Percentiles rank a stretch among this genome's conserved stretches.
These are phyloP conservation scores for Himalopsyche tibetana DNA, from an alignment of 2,888 invertebrate genomes.

Conservation along the genomic window DNA sequence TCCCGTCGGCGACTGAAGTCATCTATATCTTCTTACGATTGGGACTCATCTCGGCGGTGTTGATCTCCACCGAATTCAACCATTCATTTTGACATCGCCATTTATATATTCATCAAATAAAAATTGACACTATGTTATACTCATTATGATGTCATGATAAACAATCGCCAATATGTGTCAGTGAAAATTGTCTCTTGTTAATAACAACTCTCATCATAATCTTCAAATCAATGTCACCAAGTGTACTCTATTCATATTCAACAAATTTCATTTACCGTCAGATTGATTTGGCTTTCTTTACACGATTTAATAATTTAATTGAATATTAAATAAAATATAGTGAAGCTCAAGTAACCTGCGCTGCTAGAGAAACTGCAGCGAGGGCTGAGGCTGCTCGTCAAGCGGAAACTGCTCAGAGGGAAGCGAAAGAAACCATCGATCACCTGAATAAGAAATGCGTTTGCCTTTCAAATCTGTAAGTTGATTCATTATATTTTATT, in stretches of 20 bases:
- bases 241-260: too few relatives aligned
- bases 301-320: background rate
- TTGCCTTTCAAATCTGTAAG: conserved; percentile 80
- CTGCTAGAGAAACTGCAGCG: conserved; percentile 58
- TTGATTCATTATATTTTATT: conserved; percentile 64
- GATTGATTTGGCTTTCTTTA: too few relatives aligned
- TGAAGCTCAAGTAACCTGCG: conserved; percentile 73
- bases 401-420: conserved; percentile 74
- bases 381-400: conserved; percentile 71
- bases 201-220: too few relatives aligned
- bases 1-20: background rate
- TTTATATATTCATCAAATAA: background rate
- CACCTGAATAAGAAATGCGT: conserved; percentile 80
- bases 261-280: too few relatives aligned
- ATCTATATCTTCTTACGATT: background rate
- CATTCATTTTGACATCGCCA: conserved; percentile 1
- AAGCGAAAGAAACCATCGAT: conserved; percentile 77
- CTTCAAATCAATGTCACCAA: too few relatives aligned
- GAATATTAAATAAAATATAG: conserved; percentile 67
- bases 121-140: background rate
- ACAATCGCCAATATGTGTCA: background rate
- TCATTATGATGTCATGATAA: conserved; percentile 14
- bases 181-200: background rate
- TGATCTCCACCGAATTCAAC: background rate
- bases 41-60: background rate